Conservation (phyloP, 2,797 vertebrate species). For the Megalops cyprinoides region DNA sequence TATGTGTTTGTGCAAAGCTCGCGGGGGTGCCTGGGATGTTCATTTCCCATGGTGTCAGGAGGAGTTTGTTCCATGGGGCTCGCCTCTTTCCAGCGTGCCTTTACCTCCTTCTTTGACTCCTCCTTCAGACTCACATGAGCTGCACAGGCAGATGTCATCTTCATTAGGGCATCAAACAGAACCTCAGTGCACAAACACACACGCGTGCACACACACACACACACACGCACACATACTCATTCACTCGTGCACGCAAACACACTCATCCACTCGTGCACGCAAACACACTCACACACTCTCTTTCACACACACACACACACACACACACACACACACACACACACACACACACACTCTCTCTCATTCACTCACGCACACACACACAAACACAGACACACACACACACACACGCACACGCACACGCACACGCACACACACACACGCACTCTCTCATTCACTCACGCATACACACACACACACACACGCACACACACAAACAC, state of each 20-base stretch:
- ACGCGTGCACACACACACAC: neutral
- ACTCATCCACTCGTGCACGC: too few species aligned
- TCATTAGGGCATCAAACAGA: neutral
- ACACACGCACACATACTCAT: neutral
- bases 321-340: too few species aligned
- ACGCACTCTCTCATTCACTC: neutral
- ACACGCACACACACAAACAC: neutral
- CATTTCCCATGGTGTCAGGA: conserved; percentile 26
- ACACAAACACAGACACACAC: too few species aligned
- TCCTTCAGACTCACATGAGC: too few species aligned
- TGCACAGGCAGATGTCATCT: too few species aligned
- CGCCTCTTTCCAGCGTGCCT: neutral
- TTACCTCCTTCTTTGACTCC: neutral
- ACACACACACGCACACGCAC: too few species aligned
- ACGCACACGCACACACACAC: too few species aligned
- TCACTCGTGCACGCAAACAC: neutral
- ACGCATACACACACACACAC: neutral
- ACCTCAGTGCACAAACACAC: neutral
- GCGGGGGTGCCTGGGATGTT: conserved; percentile 23
- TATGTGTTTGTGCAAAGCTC: conserved; percentile 23
- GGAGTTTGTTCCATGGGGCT: neutral
- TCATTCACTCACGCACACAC: too few species aligned
- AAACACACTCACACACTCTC: too few species aligned
- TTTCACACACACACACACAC: too few species aligned
- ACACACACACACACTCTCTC: too few species aligned